Evolutionary conservation across 2,888 invertebrate species (phyloP), one percentile per base, ranked within the genome.

Genomic region (Drosophila nr. fundita): DNA sequence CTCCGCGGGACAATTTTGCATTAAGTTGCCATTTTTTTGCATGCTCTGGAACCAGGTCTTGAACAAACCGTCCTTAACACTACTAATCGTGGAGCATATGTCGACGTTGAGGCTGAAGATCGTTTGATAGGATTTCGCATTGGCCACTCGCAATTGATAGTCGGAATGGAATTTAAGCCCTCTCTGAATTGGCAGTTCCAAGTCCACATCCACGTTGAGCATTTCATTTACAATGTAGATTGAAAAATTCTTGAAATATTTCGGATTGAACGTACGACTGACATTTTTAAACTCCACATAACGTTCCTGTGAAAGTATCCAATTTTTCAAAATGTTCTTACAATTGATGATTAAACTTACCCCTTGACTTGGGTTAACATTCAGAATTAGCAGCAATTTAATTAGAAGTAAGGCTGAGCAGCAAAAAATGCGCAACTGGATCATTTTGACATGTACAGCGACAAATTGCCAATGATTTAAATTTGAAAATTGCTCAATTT

Each of bases 41-140:
- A 90, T 80, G 18, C 82, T 84, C 48, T 76, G 76, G 54, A 80
- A 89, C 89, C 78, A 84, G 38, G 4, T 52, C 34, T 84, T 89
- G 2, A 89, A 40, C 6, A 90, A 36, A 4, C 74, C 79, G 5
- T 76, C 87, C 15, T 84, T 87, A 3, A 82, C 24, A 30, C 61
- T 73, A 13, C 42, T 59, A 6, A 82, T 64, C 13, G 69, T 18
- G 18, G 70, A 66, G 29, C 86, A 87, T 0, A 87, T 34, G 34
- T 87, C 90, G 38, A 55, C 21, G 7, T 64, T 60, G 3, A 73
- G 75, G 6, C 10, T 88, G 38, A 80, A 88, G 10, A 87, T 52
- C 0, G 86, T 66, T 45, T 87, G 90, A 54, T 63, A 87, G 27
- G 2, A 62, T 34, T 77, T 85, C 4, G 88, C 81, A 54, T 90